phyloP scores from a whole-genome alignment of 1,140 invertebrate species.

The Pogonognathellus flavescens region DNA sequence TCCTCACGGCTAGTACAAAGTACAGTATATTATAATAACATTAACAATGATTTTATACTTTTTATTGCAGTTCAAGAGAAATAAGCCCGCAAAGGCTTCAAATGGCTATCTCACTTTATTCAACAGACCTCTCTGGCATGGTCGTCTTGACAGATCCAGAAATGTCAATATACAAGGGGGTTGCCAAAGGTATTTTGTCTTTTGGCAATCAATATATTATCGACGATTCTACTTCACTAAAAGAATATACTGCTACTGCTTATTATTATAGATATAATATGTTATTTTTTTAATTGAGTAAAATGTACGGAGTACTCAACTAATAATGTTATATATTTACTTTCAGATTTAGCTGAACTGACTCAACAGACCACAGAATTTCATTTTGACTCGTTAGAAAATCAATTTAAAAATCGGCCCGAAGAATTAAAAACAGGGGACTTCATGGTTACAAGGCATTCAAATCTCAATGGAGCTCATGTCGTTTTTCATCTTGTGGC shows the following conservation, averaged over 20 bases:
- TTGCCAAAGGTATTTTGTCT: constrained; percentile 77
- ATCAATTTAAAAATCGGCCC: constrained; percentile 80
- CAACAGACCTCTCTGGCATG: constrained; percentile 88
- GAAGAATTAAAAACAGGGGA: constrained; percentile 84
- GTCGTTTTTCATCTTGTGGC: constrained; percentile 94
- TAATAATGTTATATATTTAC: not conserved
- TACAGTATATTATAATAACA: too few species aligned
- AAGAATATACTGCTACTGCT: too few species aligned
- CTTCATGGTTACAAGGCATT: constrained; percentile 94
- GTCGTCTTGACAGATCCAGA: constrained; percentile 87
- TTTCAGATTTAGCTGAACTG: constrained; percentile 75
- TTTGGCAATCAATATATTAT: not conserved
- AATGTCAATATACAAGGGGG: constrained; percentile 80
- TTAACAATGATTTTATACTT: too few species aligned
- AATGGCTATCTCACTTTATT: constrained; percentile 94
- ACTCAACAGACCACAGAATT: constrained; percentile 84
- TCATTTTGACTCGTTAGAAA: constrained; percentile 88
- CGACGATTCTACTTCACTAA: not conserved
- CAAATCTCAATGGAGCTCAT: constrained; percentile 94
- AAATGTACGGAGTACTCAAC: too few species aligned
- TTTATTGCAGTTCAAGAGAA: constrained; percentile 63
- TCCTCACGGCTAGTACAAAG: too few species aligned
- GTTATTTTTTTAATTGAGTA: too few species aligned
- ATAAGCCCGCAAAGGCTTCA: constrained; percentile 83
- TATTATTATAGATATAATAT: too few species aligned